These are phyloP conservation scores for Campopleginae sp. DNA, from an alignment of 2,888 invertebrate species.

Conservation along the genomic window DNA sequence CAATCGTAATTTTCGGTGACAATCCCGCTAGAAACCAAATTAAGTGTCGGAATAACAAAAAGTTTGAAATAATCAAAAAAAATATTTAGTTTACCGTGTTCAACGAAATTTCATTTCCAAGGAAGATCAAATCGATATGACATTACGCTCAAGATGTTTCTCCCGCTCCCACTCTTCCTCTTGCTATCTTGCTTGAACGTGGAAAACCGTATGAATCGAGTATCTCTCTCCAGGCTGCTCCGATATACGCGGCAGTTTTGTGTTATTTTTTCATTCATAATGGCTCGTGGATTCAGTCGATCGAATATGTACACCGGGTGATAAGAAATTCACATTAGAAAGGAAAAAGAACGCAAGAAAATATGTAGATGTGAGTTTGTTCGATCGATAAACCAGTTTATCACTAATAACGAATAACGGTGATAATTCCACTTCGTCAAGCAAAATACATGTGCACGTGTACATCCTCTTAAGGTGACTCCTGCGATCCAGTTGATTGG, in stretches of 20 bases:
- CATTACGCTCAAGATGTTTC: background rate
- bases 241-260: background rate
- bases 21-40: too few species aligned
- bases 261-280: background rate
- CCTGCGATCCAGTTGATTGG: background rate
- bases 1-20: too few species aligned
- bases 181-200: background rate
- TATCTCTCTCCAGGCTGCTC: background rate
- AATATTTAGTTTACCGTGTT: too few species aligned
- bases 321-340: background rate
- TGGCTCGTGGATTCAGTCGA: background rate
- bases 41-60: too few species aligned
- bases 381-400: background rate
- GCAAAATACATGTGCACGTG: background rate
- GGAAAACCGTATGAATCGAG: background rate
- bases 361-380: background rate
- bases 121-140: slow-evolving; percentile 16
- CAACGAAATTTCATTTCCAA: too few species aligned
- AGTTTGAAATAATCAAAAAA: too few species aligned
- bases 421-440: slow-evolving; percentile 20
- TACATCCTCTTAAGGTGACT: slow-evolving; percentile 2
- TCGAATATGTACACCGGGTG: background rate
- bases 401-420: background rate
- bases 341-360: background rate
- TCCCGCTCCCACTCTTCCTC: background rate